Evolutionary conservation across 2,113 vertebrate species (phyloP).

Genomic region (Mus spicilegus): DNA sequence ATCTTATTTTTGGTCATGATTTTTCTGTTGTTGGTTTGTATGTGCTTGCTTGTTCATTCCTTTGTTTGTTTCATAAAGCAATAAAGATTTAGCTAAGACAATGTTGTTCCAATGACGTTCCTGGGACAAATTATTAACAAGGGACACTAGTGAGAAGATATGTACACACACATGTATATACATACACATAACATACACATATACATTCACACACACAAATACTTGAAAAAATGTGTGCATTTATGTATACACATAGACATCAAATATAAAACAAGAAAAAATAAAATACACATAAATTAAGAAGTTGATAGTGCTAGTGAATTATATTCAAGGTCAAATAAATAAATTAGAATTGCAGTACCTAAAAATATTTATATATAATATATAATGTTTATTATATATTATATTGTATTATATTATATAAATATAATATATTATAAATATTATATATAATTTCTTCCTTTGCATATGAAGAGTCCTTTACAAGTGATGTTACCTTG

Average conservation of each 20-base stretch:
- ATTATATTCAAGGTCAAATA: not conserved
- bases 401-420: too few species aligned
- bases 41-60: not conserved
- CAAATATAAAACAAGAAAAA: not conserved
- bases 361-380: not conserved
- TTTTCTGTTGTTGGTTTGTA: not conserved
- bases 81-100: not conserved
- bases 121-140: not conserved
- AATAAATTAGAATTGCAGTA: not conserved
- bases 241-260: not conserved
- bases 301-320: not conserved
- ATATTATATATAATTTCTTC: not conserved
- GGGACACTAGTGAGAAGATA: not conserved
- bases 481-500: not conserved
- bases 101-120: too few species aligned
- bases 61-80: not conserved
- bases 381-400: too few species aligned
- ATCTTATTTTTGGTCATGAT: not conserved
- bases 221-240: not conserved
- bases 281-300: not conserved
- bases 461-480: not conserved
- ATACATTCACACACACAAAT: not conserved
- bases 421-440: too few species aligned
- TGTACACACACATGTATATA: not conserved
- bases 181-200: not conserved